These are phyloP conservation scores for Chiridota heheva DNA, from an alignment of 35 echinoderm and acorn worm genomes.

Conservation along the genomic window DNA sequence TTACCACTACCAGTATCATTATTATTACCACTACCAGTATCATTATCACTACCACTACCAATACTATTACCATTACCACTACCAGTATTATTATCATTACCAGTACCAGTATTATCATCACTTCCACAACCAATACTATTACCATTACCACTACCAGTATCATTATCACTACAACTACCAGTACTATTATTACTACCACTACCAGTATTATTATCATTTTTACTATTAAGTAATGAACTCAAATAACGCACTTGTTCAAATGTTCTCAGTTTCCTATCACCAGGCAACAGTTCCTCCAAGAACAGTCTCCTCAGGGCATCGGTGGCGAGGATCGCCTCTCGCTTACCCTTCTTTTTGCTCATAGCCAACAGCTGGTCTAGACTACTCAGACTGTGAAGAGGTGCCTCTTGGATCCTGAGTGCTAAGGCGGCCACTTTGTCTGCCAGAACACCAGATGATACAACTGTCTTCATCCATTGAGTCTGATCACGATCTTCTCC, in stretches of 20 bases:
- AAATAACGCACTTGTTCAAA: conserved; percentile 88
- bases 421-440: conserved; percentile 91
- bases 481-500: conserved; percentile 43
- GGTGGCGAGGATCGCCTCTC: conserved; percentile 76
- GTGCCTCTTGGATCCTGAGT: conserved; percentile 67
- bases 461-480: conserved; percentile 94
- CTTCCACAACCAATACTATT: too few species aligned
- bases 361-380: conserved; percentile 77
- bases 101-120: too few species aligned
- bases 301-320: conserved; percentile 81
- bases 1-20: too few species aligned
- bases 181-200: too few species aligned
- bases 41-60: too few species aligned
- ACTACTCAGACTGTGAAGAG: conserved; percentile 63
- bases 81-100: too few species aligned
- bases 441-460: conserved; percentile 74
- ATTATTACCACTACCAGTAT: too few species aligned
- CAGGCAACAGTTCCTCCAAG: conserved; percentile 75
- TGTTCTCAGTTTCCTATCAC: conserved; percentile 68
- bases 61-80: too few species aligned
- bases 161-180: too few species aligned
- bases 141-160: too few species aligned
- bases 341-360: conserved; percentile 88
- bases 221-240: too few species aligned
- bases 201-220: too few species aligned